Evolutionary conservation across 2,888 invertebrate genomes (phyloP), one percentile per base, ranked within the genome.

Genomic region (Pycnomerus fuliginosus): DNA sequence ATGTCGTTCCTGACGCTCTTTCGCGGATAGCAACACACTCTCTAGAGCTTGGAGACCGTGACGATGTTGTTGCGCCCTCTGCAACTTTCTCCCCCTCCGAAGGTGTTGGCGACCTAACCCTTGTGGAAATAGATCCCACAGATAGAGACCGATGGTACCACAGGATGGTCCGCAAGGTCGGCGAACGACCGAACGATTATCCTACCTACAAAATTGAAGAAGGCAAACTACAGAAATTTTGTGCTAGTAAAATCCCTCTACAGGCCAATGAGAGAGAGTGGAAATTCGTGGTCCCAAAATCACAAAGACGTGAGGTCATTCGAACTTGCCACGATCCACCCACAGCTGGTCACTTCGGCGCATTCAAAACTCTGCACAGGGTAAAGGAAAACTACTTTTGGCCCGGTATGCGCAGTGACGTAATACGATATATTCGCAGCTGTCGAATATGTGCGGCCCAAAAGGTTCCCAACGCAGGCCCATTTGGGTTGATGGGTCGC

Each of bases 1-100:
- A 60, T 48, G 25, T 54, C 8, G 58, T 64, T 1, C 57, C 61
- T 0, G 62, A 64, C 40, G 56, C 57, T 2, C 16, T 37, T 5
- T 37, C 37, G 2, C 16, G 37, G 2, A 14, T n/a, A n/a, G n/a
- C n/a, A n/a, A n/a, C n/a, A n/a, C n/a, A n/a, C n/a, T n/a, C n/a
- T n/a, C n/a, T n/a, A n/a, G n/a, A n/a, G n/a, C n/a, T n/a, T n/a
- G n/a, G n/a, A n/a, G n/a, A n/a, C n/a, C n/a, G n/a, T n/a, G n/a
- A n/a, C n/a, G n/a, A n/a, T n/a, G n/a, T n/a, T n/a, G n/a, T n/a
- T n/a, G n/a, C n/a, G n/a, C n/a, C n/a, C n/a, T n/a, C n/a, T n/a
- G n/a, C n/a, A n/a, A n/a, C n/a, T n/a, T n/a, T n/a, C n/a, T n/a
- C n/a, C 10, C 3, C 28, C 10, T 13, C 11, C 1, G 17, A 37